These are phyloP conservation scores for Neolamprologus variostigma DNA, from an alignment of 2,113 vertebrate genomes.

Conservation along the genomic window DNA sequence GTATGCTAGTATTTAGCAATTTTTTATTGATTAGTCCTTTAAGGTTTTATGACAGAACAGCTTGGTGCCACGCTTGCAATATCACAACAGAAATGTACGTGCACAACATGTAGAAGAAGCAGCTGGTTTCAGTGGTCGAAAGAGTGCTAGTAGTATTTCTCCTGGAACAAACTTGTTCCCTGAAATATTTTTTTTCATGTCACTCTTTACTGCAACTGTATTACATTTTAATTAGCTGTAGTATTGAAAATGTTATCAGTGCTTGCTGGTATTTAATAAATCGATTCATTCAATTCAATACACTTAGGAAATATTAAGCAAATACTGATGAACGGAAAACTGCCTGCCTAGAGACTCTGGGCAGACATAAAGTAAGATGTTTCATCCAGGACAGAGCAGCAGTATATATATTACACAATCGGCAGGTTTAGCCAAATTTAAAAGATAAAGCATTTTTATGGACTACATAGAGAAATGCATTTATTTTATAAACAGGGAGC, in stretches of 20 bases:
- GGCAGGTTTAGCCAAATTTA: neutral
- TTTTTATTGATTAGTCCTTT: neutral
- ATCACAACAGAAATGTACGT: neutral
- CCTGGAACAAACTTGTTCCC: neutral
- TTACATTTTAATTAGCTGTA: neutral
- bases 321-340: neutral
- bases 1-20: too few species aligned
- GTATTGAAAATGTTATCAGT: neutral
- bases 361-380: neutral
- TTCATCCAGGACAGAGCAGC: neutral
- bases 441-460: neutral
- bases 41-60: neutral
- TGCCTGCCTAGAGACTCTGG: neutral
- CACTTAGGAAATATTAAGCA: neutral
- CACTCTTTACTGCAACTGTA: neutral
- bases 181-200: neutral
- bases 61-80: neutral
- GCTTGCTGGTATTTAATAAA: neutral
- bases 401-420: neutral
- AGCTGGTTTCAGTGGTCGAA: neutral
- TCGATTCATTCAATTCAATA: neutral
- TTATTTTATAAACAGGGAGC: neutral
- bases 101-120: neutral
- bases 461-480: neutral
- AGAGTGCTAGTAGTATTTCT: neutral